Evolutionary conservation across 2,888 invertebrate species (phyloP).

Genomic region (Chymomyza procnemis): DNA sequence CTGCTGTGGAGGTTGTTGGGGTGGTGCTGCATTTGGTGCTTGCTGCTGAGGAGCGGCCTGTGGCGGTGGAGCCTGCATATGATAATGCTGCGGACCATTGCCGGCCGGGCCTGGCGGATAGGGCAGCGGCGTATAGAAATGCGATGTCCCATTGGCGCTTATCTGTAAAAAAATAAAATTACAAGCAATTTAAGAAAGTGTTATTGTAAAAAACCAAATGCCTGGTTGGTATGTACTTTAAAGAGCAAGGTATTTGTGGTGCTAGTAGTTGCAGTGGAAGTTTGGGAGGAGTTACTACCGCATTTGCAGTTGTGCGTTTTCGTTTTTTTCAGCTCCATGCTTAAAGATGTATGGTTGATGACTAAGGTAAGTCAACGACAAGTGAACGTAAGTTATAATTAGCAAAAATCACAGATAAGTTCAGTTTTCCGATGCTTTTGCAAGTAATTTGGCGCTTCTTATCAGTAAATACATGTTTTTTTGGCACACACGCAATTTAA

Average conservation of each 20-base stretch:
- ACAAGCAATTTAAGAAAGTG: neutral
- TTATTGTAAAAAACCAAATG: neutral
- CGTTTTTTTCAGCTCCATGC: neutral
- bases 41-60: conserved; percentile 48
- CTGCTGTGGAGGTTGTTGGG: conserved; percentile 50
- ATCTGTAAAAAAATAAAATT: conserved; percentile 79
- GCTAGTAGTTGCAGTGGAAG: neutral
- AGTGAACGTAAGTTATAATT: neutral
- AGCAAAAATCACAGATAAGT: neutral
- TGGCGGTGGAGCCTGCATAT: conserved; percentile 61
- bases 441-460: neutral
- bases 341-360: neutral
- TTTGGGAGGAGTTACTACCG: neutral
- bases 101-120: conserved; percentile 80
- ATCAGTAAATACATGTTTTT: neutral
- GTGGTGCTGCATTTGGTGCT: conserved; percentile 29
- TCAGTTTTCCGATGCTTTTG: neutral
- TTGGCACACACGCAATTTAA: neutral
- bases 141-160: conserved; percentile 85
- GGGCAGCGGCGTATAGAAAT: conserved; percentile 83
- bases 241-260: neutral
- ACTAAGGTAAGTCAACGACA: neutral
- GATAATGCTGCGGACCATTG: conserved; percentile 76
- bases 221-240: neutral
- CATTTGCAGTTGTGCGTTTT: neutral